Evolutionary conservation across 2,888 invertebrate species (phyloP), one percentile per base, ranked within the genome.

Genomic region (Galerucella nymphaeae): DNA sequence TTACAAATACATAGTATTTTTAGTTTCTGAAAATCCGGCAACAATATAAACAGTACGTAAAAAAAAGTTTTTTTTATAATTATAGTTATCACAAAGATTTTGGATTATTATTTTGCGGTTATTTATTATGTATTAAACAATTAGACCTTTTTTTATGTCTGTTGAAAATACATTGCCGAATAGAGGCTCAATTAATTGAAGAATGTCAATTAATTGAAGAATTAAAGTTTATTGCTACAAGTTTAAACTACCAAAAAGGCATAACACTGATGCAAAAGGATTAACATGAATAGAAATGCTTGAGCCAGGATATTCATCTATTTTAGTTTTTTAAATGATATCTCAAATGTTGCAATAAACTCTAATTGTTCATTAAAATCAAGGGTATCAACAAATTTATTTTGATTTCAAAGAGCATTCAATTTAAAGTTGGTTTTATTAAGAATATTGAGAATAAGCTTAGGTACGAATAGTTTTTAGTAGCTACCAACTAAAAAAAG

Each of bases 1-100:
- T 55, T 16, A 58, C 58, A 66, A 66, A 66, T 66, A 66, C 57
- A 66, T 57, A 66, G 66, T 57, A 66, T 58, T 66, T 58, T 66
- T 20, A 66, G 41, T 57, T 58, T 41, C 18, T 23, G 6, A 66
- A 57, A 66, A 66, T 66, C 66, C 42, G 66, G 55, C 58, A 57
- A 57, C 14, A 30, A 30, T 57, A 57, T 57, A 23, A 57, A 16
- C 50, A 50, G 50, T 50, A 9, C 8, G 50, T 16, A 16, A 50
- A 50, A 50, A 9, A 9, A n/a, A n/a, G n/a, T n/a, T n/a, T 50
- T n/a, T 50, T 50, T 16, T 9, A 50, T 50, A 50, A 50, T 14
- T 50, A 50, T 45, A 45, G 14, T 45, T 38, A 38, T 38, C 30
- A 38, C 30, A 38, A 38, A 38, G 30, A 38, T 38, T 38, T 38